phyloP scores from a whole-genome alignment of 1,140 invertebrate species.

The Drepana arcuata region DNA sequence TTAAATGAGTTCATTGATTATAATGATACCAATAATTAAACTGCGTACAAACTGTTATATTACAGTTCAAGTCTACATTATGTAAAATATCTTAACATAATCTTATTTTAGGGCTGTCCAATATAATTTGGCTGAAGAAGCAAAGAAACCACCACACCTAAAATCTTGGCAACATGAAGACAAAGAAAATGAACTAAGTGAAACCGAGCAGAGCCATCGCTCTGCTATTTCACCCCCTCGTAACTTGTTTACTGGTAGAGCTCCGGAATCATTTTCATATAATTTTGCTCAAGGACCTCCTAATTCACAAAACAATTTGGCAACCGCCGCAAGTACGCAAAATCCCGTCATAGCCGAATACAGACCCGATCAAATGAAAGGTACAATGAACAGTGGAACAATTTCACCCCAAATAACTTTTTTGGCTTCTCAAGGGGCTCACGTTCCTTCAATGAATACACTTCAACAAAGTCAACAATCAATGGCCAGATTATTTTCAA shows the following conservation, averaged over 20 bases:
- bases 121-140: slow-evolving; percentile 65
- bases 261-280: slow-evolving; percentile 59
- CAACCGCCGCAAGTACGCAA: slow-evolving; percentile 33
- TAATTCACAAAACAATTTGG: slow-evolving; percentile 38
- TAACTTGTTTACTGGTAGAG: slow-evolving; percentile 56
- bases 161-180: slow-evolving; percentile 44
- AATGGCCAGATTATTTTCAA: slow-evolving; percentile 28
- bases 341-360: slow-evolving; percentile 35
- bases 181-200: slow-evolving; percentile 25
- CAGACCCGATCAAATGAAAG: slow-evolving; percentile 29
- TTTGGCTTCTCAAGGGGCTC: slow-evolving; percentile 59
- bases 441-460: slow-evolving; percentile 34
- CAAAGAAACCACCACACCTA: slow-evolving; percentile 44
- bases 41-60: no score
- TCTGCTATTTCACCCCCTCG: slow-evolving; percentile 24
- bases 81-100: no score
- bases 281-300: slow-evolving; percentile 28
- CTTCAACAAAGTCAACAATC: slow-evolving; percentile 29
- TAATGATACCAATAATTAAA: no score
- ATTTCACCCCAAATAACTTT: slow-evolving; percentile 63
- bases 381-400: slow-evolving; percentile 27
- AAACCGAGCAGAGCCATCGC: slow-evolving; percentile 23
- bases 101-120: slow-evolving; percentile 55
- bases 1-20: no score
- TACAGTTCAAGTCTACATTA: no score